Base-by-base conservation (phyloP, 2,113 vertebrate species). In the Excalfactoria chinensis region DNA sequence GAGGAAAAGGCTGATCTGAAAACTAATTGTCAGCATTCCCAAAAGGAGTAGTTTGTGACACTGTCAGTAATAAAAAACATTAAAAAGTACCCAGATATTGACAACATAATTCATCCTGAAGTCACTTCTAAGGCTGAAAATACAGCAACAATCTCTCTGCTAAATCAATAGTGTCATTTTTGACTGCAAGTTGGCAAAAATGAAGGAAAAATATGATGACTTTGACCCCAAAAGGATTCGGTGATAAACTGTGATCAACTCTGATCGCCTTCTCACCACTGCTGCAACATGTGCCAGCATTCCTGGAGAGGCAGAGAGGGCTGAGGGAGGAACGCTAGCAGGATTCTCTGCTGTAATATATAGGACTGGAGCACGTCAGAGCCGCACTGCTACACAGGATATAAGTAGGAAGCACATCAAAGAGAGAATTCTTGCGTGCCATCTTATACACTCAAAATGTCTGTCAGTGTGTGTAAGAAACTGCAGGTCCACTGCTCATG, bases 341-440 rank as follows among this genome's bases (percentile, higher is more conserved):
- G 70, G 80, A 71, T 7, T 78, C 81, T 59, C 67, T 68, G 34
- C 4, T 84, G 56, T 68, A 88, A 69, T 62, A 35, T 22, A 32
- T 2, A 59, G 64, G 64, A 59, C 53, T 62, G 71, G 58, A 72
- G 55, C n/a, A 64, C 16, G 48, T 84, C 77, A 87, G 67, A 85
- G 55, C 81, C 74, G 8, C 69, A 60, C 79, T 80, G 85, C 80
- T 80, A 67, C 60, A 63, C 64, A 74, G 75, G 84, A 93, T 79
- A 70, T 41, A 85, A 25, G 74, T 3, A 91, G 75, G 87, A 91
- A 93, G 85, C 67, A 87, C 59, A 76, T 90, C 84, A 87, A 84
- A 95, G 86, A 82, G 7, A 40, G 16, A 92, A 81, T 62, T 78
- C 55, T 34, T 56, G 88, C 2, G 26, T 89, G 89, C 78, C 81